Evolutionary conservation across 2,113 vertebrate species (phyloP).

Genomic region (Ochotona princeps): DNA sequence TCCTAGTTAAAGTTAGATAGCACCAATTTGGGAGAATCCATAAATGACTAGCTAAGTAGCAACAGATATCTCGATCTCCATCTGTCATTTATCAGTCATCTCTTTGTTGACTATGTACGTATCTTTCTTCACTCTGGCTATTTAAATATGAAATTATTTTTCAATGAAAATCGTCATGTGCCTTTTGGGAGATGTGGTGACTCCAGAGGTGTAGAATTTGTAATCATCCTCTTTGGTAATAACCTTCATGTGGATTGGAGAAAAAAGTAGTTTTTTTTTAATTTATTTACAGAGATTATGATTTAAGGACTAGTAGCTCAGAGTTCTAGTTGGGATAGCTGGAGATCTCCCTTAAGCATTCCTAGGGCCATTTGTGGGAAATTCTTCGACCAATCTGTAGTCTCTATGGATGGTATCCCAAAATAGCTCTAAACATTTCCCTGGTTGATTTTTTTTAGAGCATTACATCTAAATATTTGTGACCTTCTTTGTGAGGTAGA

Average conservation of each 20-base stretch:
- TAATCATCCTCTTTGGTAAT: neutral
- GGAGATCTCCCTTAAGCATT: constrained; percentile 34
- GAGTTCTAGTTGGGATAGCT: constrained; percentile 33
- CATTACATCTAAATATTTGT: neutral
- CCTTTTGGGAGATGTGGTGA: constrained; percentile 57
- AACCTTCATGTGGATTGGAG: constrained; percentile 15
- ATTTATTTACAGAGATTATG: constrained; percentile 36
- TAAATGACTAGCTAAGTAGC: neutral
- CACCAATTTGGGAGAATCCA: constrained; percentile 45
- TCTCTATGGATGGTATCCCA: constrained; percentile 16
- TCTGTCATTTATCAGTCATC: neutral
- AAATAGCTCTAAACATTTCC: neutral
- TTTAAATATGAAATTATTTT: constrained; percentile 49
- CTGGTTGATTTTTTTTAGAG: neutral
- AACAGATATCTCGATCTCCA: neutral
- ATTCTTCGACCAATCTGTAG: constrained; percentile 38
- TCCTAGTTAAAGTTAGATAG: constrained; percentile 27
- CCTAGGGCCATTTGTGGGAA: constrained; percentile 51
- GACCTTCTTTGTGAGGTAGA: constrained; percentile 49
- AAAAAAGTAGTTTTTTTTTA: neutral
- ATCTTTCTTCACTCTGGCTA: neutral
- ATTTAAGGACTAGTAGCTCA: neutral
- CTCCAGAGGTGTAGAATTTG: neutral
- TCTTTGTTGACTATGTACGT: too few relatives aligned
- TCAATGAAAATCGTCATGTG: constrained; percentile 54